Evolutionary conservation across 2,888 invertebrate species (phyloP).

Genomic region (Tenthredo notha): DNA sequence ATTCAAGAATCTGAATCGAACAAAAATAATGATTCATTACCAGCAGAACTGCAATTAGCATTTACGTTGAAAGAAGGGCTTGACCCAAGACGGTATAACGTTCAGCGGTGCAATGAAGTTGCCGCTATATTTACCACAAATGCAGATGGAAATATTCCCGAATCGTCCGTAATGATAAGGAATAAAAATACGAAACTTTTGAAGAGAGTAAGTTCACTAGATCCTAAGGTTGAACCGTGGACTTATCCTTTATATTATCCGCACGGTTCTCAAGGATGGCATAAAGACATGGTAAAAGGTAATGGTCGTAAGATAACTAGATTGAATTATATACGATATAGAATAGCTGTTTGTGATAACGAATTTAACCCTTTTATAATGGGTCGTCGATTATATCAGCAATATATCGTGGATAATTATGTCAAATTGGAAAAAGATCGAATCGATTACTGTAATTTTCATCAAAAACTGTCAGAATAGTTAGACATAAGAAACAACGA

Average conservation of each 20-base stretch:
- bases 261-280: neutral
- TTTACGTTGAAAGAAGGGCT: neutral
- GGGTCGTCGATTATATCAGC: conserved; percentile 61
- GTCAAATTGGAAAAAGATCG: conserved; percentile 65
- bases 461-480: no score
- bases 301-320: neutral
- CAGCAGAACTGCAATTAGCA: neutral
- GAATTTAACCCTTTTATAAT: neutral
- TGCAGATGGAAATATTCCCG: neutral
- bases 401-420: conserved; percentile 67
- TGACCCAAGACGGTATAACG: neutral
- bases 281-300: neutral
- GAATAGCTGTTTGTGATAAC: neutral
- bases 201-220: neutral
- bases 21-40: neutral
- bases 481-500: no score
- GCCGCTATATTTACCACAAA: neutral
- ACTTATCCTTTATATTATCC: neutral
- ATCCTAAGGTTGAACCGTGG: neutral
- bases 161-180: neutral
- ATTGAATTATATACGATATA: neutral
- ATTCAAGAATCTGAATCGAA: neutral
- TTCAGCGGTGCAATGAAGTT: neutral
- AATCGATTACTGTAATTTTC: conserved; percentile 59
- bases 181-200: neutral